Conservation (phyloP, 2,888 invertebrate species). For the Perizoma flavofasciatum region DNA sequence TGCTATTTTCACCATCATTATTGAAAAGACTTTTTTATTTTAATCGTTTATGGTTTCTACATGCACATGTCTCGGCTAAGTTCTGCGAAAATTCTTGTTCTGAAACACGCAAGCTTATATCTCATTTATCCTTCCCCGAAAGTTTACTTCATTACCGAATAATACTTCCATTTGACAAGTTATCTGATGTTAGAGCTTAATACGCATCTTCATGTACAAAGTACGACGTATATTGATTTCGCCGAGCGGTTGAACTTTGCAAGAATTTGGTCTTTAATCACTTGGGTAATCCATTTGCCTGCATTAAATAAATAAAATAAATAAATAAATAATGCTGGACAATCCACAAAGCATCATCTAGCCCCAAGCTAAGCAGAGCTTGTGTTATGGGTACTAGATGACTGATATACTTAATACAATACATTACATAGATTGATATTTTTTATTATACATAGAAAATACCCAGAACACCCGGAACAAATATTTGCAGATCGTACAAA, state of each 20-base stretch:
- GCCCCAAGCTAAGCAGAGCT: too few species aligned
- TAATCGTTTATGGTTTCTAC: background rate
- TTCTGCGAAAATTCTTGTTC: background rate
- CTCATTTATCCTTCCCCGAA: constrained; percentile 18
- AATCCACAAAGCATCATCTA: too few species aligned
- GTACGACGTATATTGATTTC: constrained; percentile 29
- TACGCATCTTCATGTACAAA: constrained; percentile 10
- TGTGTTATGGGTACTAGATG: too few species aligned
- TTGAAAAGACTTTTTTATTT: too few species aligned
- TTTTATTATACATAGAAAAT: too few species aligned
- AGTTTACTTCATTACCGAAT: constrained; percentile 35
- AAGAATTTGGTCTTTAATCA: constrained; percentile 31
- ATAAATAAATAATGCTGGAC: too few species aligned
- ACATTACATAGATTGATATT: too few species aligned
- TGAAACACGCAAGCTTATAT: constrained; percentile 11
- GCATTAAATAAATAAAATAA: too few species aligned
- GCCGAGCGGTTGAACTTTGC: constrained; percentile 27
- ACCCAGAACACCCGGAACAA: too few species aligned
- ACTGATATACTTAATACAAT: too few species aligned
- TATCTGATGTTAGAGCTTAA: constrained; percentile 27
- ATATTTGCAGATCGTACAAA: too few species aligned
- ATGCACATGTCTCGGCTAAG: background rate
- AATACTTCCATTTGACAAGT: constrained; percentile 35
- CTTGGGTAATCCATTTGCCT: constrained; percentile 1
- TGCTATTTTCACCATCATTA: too few species aligned